These are phyloP conservation scores for Scatophagus argus DNA, from an alignment of 2,113 vertebrate species.

Conservation along the genomic window DNA sequence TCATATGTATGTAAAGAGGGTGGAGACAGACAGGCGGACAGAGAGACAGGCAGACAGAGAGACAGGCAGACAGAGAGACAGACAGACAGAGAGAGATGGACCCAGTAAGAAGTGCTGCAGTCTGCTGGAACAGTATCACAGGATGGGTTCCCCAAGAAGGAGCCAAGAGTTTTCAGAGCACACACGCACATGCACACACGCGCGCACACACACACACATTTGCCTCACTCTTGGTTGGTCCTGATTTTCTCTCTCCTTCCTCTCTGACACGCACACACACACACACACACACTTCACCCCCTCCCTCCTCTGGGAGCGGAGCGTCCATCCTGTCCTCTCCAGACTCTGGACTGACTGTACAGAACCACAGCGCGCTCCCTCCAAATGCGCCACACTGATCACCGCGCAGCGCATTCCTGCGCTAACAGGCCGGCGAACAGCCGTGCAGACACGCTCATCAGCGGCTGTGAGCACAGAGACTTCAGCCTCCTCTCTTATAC, in stretches of 20 bases:
- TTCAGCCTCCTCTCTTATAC: constrained; percentile 14
- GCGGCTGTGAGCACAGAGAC: constrained; percentile 32
- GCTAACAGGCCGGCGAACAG: constrained; percentile 12
- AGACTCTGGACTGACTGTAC: constrained; percentile 38
- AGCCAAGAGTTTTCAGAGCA: constrained; percentile 48
- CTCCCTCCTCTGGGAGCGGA: constrained; percentile 20
- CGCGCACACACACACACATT: constrained; percentile 8
- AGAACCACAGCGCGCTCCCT: constrained; percentile 22
- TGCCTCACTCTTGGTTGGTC: constrained; percentile 3
- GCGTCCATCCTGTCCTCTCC: constrained; percentile 22
- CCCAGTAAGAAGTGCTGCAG: constrained; percentile 57
- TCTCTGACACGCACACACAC: neutral
- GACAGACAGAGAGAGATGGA: constrained; percentile 26
- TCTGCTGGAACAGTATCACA: constrained; percentile 66
- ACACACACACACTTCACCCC: constrained; percentile 34
- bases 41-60: neutral
- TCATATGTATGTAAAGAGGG: neutral
- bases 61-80: constrained; percentile 6
- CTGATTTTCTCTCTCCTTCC: neutral
- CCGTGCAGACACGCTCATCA: constrained; percentile 23
- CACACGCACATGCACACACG: neutral
- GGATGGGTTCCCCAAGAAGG: constrained; percentile 63
- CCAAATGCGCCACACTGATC: constrained; percentile 54
- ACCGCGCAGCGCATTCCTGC: constrained; percentile 30
- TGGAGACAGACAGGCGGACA: neutral